Conservation (phyloP, 1,140 invertebrate genomes). For the Pteromalus puparum region DNA sequence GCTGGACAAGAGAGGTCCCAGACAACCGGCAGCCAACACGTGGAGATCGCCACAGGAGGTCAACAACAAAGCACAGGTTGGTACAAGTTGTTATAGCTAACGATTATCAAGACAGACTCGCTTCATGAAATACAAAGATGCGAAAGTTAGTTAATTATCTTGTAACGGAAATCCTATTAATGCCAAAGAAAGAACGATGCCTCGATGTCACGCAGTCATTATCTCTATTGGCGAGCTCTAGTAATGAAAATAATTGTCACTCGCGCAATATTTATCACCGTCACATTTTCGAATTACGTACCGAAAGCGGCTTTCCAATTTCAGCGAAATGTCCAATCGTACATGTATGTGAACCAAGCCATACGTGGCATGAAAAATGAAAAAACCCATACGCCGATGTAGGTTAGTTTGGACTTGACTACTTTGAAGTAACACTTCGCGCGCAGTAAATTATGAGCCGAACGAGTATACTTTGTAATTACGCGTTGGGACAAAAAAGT, state of each 20-base stretch:
- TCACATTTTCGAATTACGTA: neutral
- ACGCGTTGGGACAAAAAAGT: neutral
- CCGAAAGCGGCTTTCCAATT: neutral
- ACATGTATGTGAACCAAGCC: neutral
- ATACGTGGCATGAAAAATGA: neutral
- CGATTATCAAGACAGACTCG: neutral
- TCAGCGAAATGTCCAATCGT: conserved; percentile 8
- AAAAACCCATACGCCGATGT: neutral
- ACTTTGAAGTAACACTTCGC: neutral
- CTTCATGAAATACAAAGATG: neutral
- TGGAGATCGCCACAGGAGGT: conserved; percentile 79
- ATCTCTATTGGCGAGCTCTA: neutral
- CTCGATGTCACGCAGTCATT: neutral
- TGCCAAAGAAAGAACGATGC: neutral
- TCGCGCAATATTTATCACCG: neutral
- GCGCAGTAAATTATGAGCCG: neutral
- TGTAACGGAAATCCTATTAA: no score
- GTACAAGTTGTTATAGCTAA: neutral
- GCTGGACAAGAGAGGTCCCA: conserved; percentile 80
- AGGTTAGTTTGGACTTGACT: conserved; percentile 31
- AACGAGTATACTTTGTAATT: neutral
- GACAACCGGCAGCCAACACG: conserved; percentile 76
- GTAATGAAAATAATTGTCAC: neutral
- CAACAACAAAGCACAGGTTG: conserved; percentile 84
- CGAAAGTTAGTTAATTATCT: no score